Evolutionary conservation across 2,113 vertebrate genomes (phyloP), one percentile per base, ranked within the genome.

Genomic region (Megalops atlanticus): DNA sequence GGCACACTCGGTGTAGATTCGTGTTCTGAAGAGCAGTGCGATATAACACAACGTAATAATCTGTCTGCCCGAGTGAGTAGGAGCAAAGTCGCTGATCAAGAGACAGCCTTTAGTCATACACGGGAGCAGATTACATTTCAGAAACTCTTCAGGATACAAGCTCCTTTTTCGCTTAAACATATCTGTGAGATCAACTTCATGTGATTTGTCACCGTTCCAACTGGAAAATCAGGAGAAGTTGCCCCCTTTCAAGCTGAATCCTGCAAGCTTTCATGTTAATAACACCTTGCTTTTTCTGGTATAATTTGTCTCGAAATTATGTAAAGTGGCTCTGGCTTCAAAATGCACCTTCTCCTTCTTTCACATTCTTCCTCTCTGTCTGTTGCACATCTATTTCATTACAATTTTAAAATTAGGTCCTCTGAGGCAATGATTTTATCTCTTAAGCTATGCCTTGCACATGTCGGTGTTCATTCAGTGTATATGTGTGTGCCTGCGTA

Each of bases 361-460:
- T 4, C 58, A 27, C 38, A 35, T n/a, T 64, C n/a, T 24, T n/a
- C 21, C 14, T 52, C 49, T 52, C 49, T 52, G 21, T 58, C 21
- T n/a, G 72, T 40, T 74, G 72, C 40, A 40, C 72, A 74, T 33
- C 24, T 58, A 40, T 74, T 74, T 40, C 36, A 41, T 74, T 74
- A 40, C 7, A 18, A 38, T 74, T 41, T 18, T 40, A 40, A 74
- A 74, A 74, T 36, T 38, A 41, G 38, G 4, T 89, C 88, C 89
- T 84, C 85, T n/a, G n/a, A n/a, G n/a, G n/a, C n/a, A n/a, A n/a
- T n/a, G n/a, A n/a, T 47, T 70, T 85, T 89, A 89, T 89, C 89
- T 83, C 80, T 85, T 64, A 78, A 49, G 18, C 47, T 49, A 49
- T 16, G 18, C 47, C 0, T n/a, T 49, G 47, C 47, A 49, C 3